phyloP scores from a whole-genome alignment of 2,888 invertebrate species.

The Spilosoma lubricipeda region DNA sequence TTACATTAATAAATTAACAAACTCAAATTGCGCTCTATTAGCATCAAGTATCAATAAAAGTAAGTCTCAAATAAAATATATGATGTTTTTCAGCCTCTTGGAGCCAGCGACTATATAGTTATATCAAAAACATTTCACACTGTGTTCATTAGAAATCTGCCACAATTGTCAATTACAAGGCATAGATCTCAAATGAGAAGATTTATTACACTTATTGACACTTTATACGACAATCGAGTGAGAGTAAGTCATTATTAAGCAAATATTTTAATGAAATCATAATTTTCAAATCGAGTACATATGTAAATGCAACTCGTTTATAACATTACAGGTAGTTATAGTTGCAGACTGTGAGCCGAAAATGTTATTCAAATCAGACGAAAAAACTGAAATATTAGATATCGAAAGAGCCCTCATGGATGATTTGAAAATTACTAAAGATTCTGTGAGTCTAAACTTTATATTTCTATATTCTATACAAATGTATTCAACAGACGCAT shows the following conservation, averaged over 20 bases:
- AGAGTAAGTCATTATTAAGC: constrained; percentile 76
- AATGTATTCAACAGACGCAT: not conserved
- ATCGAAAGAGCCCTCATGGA: constrained; percentile 97
- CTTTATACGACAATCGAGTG: constrained; percentile 97
- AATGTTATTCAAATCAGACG: constrained; percentile 89
- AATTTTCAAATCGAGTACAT: not conserved
- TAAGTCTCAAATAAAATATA: not conserved
- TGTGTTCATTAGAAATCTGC: constrained; percentile 95
- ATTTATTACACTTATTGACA: constrained; percentile 98
- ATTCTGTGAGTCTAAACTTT: constrained; percentile 86
- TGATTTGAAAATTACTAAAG: constrained; percentile 94
- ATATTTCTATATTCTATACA: not conserved
- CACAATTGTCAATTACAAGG: constrained; percentile 90
- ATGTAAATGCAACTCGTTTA: not conserved
- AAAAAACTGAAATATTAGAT: constrained; percentile 87
- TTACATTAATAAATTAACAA: too few relatives aligned
- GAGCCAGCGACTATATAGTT: constrained; percentile 97
- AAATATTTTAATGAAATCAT: constrained; percentile 10
- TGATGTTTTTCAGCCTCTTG: constrained; percentile 90
- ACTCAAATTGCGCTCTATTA: not conserved
- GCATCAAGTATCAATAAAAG: not conserved
- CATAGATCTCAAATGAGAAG: constrained; percentile 95
- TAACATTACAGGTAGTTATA: constrained; percentile 89
- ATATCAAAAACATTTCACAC: constrained; percentile 98
- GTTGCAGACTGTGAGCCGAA: constrained; percentile 93